phyloP scores from a whole-genome alignment of 1,140 invertebrate genomes.

The Drosophila guanche region DNA sequence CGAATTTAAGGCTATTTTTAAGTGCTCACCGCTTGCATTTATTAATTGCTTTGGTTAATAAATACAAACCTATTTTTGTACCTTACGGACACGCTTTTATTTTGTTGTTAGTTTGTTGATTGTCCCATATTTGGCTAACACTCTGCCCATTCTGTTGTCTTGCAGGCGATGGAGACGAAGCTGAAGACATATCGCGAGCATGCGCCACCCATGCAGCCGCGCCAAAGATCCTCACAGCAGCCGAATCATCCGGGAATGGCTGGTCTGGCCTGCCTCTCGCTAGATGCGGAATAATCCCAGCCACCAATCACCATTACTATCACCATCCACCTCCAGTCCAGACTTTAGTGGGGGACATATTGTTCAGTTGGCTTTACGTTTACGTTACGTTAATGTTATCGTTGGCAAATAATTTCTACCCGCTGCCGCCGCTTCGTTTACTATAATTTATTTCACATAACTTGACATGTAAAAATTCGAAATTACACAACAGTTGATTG shows the following conservation, averaged over 20 bases:
- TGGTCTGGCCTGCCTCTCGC: slow-evolving; percentile 35
- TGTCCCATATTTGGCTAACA: slow-evolving; percentile 13
- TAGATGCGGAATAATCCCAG: slow-evolving; percentile 30
- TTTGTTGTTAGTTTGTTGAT: slow-evolving; percentile 22
- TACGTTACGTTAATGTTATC: slow-evolving; percentile 40
- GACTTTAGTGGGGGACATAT: slow-evolving; percentile 7
- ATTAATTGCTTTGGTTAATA: slow-evolving; percentile 66
- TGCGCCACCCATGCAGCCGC: slow-evolving; percentile 68
- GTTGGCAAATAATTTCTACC: slow-evolving; percentile 35
- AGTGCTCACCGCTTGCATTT: slow-evolving; percentile 60
- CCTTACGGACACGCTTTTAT: slow-evolving; percentile 43
- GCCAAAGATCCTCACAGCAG: slow-evolving; percentile 56
- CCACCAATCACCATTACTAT: slow-evolving; percentile 2
- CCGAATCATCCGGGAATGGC: slow-evolving; percentile 24
- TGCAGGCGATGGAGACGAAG: slow-evolving; percentile 82
- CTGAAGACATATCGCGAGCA: slow-evolving; percentile 81
- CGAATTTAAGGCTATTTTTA: slow-evolving; percentile 34
- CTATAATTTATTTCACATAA: slow-evolving; percentile 40
- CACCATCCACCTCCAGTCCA: slow-evolving; percentile 1
- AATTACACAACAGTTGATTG: slow-evolving; percentile 49
- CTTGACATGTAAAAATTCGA: slow-evolving; percentile 47
- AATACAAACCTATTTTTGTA: slow-evolving; percentile 60
- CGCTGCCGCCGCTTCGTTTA: slow-evolving; percentile 34
- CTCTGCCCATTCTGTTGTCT: slow-evolving; percentile 24
- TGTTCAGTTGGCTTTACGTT: slow-evolving; percentile 33